Evolutionary conservation across 1,140 invertebrate species (phyloP).

Genomic region (Pseudomyrmex gracilis): DNA sequence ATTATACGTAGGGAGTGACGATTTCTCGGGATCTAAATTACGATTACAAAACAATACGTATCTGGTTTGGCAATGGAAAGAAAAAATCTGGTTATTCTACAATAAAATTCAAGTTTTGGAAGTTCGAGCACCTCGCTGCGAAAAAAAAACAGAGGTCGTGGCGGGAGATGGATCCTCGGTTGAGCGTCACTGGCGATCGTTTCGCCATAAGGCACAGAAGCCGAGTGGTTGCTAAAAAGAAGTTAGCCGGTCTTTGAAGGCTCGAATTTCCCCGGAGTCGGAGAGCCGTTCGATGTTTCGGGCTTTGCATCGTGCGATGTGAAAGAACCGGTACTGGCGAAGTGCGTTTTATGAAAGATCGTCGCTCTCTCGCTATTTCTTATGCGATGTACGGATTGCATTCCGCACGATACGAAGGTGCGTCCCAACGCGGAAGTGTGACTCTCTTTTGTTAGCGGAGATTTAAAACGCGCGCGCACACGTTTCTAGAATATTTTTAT

Average conservation of each 20-base stretch:
- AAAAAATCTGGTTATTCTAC: no score
- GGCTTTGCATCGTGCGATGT: conserved; percentile 1
- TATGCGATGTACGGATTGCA: conserved; percentile 7
- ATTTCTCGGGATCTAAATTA: no score
- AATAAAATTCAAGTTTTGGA: no score
- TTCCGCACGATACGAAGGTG: conserved; percentile 18
- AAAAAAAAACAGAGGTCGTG: background rate
- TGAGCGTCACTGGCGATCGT: conserved; percentile 62
- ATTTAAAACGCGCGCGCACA: background rate
- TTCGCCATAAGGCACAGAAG: conserved; percentile 61
- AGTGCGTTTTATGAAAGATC: conserved; percentile 32
- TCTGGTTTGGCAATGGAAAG: no score
- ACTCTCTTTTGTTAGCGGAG: background rate
- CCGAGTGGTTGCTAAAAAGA: conserved; percentile 62
- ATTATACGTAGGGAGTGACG: no score
- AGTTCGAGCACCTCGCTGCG: no score
- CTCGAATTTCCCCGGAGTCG: conserved; percentile 64
- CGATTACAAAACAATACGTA: no score
- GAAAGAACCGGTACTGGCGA: conserved; percentile 24
- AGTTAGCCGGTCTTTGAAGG: conserved; percentile 61
- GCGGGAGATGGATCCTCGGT: conserved; percentile 15
- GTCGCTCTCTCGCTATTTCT: conserved; percentile 10
- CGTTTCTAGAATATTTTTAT: no score
- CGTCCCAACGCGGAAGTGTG: conserved; percentile 18
- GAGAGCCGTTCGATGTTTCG: conserved; percentile 14